Conservation (phyloP, 2,888 invertebrate species). For the Nomada ferruginata region DNA sequence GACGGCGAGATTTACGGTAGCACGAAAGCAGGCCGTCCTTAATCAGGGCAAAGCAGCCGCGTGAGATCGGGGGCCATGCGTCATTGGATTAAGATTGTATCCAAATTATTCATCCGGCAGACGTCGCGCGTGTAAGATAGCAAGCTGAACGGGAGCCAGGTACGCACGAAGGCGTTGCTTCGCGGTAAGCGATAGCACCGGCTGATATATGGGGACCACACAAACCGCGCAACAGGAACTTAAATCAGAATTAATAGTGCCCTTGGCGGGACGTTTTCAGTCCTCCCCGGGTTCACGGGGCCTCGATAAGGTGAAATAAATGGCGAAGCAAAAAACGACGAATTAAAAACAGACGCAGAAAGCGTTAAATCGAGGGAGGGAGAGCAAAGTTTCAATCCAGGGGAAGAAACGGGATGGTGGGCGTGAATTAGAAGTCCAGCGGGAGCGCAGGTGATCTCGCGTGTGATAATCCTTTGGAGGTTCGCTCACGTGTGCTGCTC, state of each 20-base stretch:
- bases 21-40: conserved; percentile 54
- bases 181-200: conserved; percentile 71
- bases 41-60: conserved; percentile 67
- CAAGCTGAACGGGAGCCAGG: conserved; percentile 61
- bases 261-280: conserved; percentile 69
- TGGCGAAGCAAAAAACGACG: no score
- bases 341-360: not conserved
- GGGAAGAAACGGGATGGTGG: not conserved
- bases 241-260: conserved; percentile 82
- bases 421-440: conserved; percentile 32
- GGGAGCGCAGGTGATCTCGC: conserved; percentile 36
- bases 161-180: conserved; percentile 67
- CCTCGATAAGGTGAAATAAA: conserved; percentile 41
- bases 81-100: conserved; percentile 80
- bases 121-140: conserved; percentile 66
- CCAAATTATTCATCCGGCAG: conserved; percentile 79
- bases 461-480: conserved; percentile 6
- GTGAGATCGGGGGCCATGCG: conserved; percentile 65
- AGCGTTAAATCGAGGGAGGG: not conserved
- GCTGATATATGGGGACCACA: conserved; percentile 81
- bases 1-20: conserved; percentile 59
- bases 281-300: conserved; percentile 44
- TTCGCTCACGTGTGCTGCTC: not conserved
- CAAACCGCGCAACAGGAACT: conserved; percentile 80
- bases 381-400: no score